Base-by-base conservation (phyloP, 1,140 invertebrate species). In the Harlomillsia oculata region DNA sequence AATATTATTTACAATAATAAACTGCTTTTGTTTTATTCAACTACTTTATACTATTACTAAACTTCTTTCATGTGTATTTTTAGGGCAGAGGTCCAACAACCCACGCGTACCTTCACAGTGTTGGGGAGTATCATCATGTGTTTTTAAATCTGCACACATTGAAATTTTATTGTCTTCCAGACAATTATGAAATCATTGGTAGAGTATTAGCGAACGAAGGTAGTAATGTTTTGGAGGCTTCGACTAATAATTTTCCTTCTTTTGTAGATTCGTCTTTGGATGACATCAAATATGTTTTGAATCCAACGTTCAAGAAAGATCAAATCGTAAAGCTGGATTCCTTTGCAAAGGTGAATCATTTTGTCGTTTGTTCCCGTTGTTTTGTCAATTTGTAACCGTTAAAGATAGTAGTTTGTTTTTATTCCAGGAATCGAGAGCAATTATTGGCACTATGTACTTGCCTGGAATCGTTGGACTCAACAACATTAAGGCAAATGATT, bases 401-500 rank as follows among this genome's bases (percentile, higher is more conserved):
- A 8, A 45, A 34, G 11, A 4, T 18, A 9, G 49, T 60, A 30
- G 11, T 20, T 54, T 13, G 2, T 56, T 56, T 40, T 23, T 39
- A 51, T 20, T 25, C 25, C 30, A 61, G 59, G 64, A 92, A 69
- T 93, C 89, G 0, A 77, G 94, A 69, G 94, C 97, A 9, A 97
- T 96, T 66, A 93, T 99, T 76, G 93, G 95, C 11, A 93, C 89
- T 0, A 82, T 94, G 66, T 99, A 99, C 72, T 82, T 90, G 62
- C 93, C 97, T 21, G 96, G 92, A 32, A 93, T 97, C 69, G 87
- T 92, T 26, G 97, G 97, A 2, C 75, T 99, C 20, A 99, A 99
- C 70, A 99, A 99, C 72, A 99, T 99, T 60, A 99, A 99, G 74
- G 90, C 89, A 2, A 97, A 97, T 77, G 96, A 99, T 73, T 99